Percentiles rank a stretch among this genome's conserved stretches.
phyloP scores from a whole-genome alignment of 1,140 invertebrate species.

The Drosophila repleta region DNA sequence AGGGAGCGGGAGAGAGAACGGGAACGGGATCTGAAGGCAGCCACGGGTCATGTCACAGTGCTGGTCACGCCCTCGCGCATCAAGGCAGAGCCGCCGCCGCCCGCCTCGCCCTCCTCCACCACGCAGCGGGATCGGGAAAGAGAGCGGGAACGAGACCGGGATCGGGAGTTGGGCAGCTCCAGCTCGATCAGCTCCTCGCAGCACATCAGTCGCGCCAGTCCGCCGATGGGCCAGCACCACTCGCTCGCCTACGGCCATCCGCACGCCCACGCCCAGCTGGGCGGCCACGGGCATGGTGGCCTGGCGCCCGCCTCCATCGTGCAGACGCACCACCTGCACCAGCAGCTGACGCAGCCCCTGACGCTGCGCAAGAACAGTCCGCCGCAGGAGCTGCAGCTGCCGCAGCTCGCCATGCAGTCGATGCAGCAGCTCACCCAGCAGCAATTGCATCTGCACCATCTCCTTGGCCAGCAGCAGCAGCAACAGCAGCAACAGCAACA shows the following conservation, averaged over 20 bases:
- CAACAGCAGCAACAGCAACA: slow-evolving; percentile 80
- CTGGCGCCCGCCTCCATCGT: slow-evolving; percentile 67
- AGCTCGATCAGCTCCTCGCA: slow-evolving; percentile 20
- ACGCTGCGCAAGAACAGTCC: slow-evolving; percentile 76
- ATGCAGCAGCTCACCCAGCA: slow-evolving; percentile 81
- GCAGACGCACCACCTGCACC: slow-evolving; percentile 78
- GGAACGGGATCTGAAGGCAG: slow-evolving; percentile 62
- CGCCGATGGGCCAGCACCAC: slow-evolving; percentile 37
- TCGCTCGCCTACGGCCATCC: slow-evolving; percentile 23
- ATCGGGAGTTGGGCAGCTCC: slow-evolving; percentile 34
- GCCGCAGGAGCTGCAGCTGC: slow-evolving; percentile 80
- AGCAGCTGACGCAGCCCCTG: slow-evolving; percentile 79
- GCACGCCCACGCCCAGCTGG: slow-evolving; percentile 52
- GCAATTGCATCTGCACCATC: slow-evolving; percentile 73
- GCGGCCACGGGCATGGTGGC: slow-evolving; percentile 59
- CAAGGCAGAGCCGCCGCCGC: slow-evolving; percentile 78
- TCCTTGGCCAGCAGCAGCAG: slow-evolving; percentile 79
- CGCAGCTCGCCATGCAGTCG: slow-evolving; percentile 78
- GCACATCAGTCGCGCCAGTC: slow-evolving; percentile 61
- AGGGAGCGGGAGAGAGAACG: slow-evolving; percentile 56
- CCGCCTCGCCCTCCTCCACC: slow-evolving; percentile 73
- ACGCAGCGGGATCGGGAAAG: slow-evolving; percentile 45
- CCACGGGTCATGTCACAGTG: slow-evolving; percentile 83
- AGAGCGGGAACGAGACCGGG: slow-evolving; percentile 28
- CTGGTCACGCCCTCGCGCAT: slow-evolving; percentile 82